Evolutionary conservation across 2,888 invertebrate genomes (phyloP).

Genomic region (Morpho helenor): DNA sequence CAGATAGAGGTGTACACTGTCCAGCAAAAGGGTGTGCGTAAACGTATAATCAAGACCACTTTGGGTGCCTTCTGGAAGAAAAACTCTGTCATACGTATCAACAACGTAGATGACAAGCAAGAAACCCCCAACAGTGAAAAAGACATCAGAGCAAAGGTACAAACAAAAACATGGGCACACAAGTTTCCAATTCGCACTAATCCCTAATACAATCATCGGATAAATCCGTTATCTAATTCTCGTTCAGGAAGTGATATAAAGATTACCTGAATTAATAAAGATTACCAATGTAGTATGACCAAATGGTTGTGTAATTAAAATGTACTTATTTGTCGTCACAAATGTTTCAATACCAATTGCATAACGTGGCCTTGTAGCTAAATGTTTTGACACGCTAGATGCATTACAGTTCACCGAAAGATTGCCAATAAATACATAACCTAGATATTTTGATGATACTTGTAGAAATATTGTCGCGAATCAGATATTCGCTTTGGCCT

Average conservation of each 20-base stretch:
- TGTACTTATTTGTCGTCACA: conserved; percentile 18
- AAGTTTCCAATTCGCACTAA: conserved; percentile 61
- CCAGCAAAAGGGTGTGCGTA: conserved; percentile 77
- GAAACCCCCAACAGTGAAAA: conserved; percentile 83
- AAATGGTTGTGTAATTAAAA: conserved; percentile 14
- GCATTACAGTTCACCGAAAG: conserved; percentile 25
- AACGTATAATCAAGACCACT: conserved; percentile 80
- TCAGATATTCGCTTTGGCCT: conserved; percentile 29
- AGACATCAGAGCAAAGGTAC: conserved; percentile 83
- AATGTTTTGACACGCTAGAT: conserved; percentile 27
- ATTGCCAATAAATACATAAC: conserved; percentile 26
- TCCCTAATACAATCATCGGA: conserved; percentile 10
- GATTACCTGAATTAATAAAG: conserved; percentile 3
- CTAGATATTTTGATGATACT: conserved; percentile 15
- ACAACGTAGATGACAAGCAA: conserved; percentile 85
- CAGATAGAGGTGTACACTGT: conserved; percentile 84
- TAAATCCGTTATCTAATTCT: conserved; percentile 12
- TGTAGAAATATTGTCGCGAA: conserved; percentile 10
- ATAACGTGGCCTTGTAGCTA: conserved; percentile 23
- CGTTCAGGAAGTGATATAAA: conserved; percentile 5
- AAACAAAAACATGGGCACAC: conserved; percentile 27
- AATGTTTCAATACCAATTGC: conserved; percentile 24
- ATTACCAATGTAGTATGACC: conserved; percentile 7
- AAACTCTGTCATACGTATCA: conserved; percentile 84
- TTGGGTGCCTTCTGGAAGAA: conserved; percentile 84